Base-by-base conservation (phyloP, 2,888 invertebrate genomes). In the Chalcis sispes region DNA sequence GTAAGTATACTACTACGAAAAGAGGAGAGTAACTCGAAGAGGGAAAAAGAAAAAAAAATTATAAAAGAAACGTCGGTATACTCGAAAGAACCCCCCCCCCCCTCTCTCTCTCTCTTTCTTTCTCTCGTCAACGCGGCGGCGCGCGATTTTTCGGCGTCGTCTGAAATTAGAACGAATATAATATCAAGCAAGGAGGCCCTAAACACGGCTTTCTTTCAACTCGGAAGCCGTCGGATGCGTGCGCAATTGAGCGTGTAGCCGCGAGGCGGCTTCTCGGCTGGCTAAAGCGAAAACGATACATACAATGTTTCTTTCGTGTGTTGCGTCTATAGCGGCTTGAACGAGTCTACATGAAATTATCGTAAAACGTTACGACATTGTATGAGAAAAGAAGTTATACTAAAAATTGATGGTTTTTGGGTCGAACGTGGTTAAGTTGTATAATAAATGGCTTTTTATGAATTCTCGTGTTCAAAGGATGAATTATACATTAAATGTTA, bases 101-200 rank as follows among this genome's bases (percentile, higher is more conserved):
- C n/a, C n/a, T n/a, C n/a, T n/a, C n/a, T n/a, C n/a, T n/a, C n/a
- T n/a, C n/a, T n/a, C n/a, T n/a, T n/a, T n/a, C n/a, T n/a, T n/a
- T n/a, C n/a, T n/a, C n/a, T n/a, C n/a, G n/a, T n/a, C n/a, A n/a
- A 50, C 36, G n/a, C 42, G 20, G 23, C 42, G 20, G 42, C 42
- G 46, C 7, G 4, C 27, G 20, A 13, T 40, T 23, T 13, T 20
- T 65, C 48, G 40, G 66, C 40, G 18, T 50, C 64, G 56, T 73
- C 77, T 78, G 76, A 65, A 79, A 79, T 79, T 79, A 79, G 76
- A 79, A 72, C 76, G 42, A 27, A 25, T 1, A 8, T 58, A 62
- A 36, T 36, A 36, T 36, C 4, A 40, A 23, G 62, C 52, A 67
- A 50, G 52, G 3, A 5, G 40, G 13, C 52, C 61, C 25, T 62